Conservation (phyloP, 2,113 vertebrate genomes). For the Elaphurus davidianus region DNA sequence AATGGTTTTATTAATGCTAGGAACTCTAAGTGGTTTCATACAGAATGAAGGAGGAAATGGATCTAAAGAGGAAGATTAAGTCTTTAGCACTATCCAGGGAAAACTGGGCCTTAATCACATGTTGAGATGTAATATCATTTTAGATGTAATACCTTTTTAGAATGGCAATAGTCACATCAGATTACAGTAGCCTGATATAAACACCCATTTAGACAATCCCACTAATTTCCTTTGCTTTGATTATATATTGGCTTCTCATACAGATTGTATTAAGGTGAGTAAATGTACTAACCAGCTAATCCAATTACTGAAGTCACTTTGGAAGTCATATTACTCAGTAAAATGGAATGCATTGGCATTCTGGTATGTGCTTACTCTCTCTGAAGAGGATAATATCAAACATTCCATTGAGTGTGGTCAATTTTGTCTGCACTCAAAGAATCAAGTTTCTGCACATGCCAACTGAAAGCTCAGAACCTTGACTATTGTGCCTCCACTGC, state of each 20-base stretch:
- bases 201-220: not conserved
- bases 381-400: not conserved
- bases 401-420: not conserved
- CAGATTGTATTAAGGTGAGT: not conserved
- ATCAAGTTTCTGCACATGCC: not conserved
- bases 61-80: not conserved
- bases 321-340: not conserved
- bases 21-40: not conserved
- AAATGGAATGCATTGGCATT: not conserved
- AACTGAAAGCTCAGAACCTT: not conserved
- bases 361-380: not conserved
- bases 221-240: not conserved
- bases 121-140: not conserved
- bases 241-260: not conserved
- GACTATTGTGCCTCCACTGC: not conserved
- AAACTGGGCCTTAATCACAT: not conserved
- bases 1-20: not conserved
- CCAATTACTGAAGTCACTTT: not conserved
- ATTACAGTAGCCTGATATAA: not conserved
- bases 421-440: not conserved
- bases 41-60: not conserved
- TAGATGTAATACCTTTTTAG: not conserved
- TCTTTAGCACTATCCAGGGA: not conserved
- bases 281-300: slow-evolving; percentile 4
- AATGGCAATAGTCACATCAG: not conserved